Percentiles rank a stretch among this genome's conserved stretches.
These are phyloP conservation scores for Astatotilapia flaviijosephi DNA, from an alignment of 2,113 vertebrate genomes.

Conservation along the genomic window DNA sequence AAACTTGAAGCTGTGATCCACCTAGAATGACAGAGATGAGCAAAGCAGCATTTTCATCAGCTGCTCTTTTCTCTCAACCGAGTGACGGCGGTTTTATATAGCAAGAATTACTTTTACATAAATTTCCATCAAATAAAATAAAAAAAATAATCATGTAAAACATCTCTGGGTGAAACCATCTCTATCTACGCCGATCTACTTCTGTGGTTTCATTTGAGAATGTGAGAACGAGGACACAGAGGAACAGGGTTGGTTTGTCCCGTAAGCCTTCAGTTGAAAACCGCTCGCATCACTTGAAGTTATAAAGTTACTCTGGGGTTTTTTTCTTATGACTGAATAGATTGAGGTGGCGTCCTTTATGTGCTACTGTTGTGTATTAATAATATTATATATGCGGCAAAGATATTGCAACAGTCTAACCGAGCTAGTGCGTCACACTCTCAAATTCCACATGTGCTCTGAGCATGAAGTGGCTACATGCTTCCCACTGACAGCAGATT, in stretches of 20 bases:
- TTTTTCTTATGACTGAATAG: neutral
- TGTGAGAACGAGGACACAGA: neutral
- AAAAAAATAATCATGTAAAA: neutral
- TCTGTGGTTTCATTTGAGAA: neutral
- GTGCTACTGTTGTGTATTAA: neutral
- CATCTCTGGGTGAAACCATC: neutral
- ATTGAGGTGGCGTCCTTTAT: neutral
- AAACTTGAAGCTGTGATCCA: neutral
- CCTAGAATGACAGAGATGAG: neutral
- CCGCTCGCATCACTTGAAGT: neutral
- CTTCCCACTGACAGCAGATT: constrained; percentile 10
- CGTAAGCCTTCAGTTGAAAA: neutral
- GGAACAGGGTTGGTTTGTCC: neutral
- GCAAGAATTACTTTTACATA: neutral
- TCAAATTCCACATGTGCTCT: neutral
- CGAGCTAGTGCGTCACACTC: neutral
- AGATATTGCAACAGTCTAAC: neutral
- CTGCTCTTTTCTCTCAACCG: neutral
- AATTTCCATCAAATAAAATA: neutral
- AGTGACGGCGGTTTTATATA: neutral
- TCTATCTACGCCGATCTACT: neutral
- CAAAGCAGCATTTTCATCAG: neutral
- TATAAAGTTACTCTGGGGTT: neutral
- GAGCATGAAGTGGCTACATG: neutral
- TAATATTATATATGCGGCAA: neutral